Evolutionary conservation across 2,888 invertebrate genomes (phyloP), one percentile per base, ranked within the genome.

Genomic region (Lucinisca nassula): DNA sequence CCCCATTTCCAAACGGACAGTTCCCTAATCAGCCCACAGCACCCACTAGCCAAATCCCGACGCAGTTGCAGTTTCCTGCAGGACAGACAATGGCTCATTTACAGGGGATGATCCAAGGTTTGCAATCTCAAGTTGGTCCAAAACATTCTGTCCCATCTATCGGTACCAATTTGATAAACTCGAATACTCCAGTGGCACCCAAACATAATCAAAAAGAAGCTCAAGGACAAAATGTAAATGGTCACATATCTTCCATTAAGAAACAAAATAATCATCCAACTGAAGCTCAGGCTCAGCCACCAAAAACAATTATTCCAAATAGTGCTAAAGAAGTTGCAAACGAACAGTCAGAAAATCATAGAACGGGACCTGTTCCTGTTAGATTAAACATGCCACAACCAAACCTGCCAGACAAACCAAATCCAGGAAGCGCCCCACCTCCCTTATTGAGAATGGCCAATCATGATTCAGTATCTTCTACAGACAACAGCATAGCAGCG

Each of bases 51-150:
- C 55, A 37, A n/a, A 72, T 35, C 2, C 27, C 72, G n/a, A 32
- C 30, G 30, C 37, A 32, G 4, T 74, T 30, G 24, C 40, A 38
- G n/a, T 74, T 74, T 40, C 45, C 74, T 27, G 27, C 21, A 32
- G 74, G 74, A 45, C 74, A 74, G 17, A 74, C 81, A 2, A 81
- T 85, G 12, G 73, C 76, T 30, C 85, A 85, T 0, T 38, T 78
- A 45, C 81, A 81, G 73, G 58, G 67, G 10, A 55, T 81, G 73
- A 72, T 75, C 51, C 35, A 35, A 67, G 67, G 67, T 35, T n/a
- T 67, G 17, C 67, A 35, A 24, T 35, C 67, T 10, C 8, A 4
- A 35, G 21, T 67, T 8, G 17, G 35, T 6, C 67, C 32, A 35
- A 17, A 1, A 17, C 32, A 32, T 67, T 67, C 67, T 17, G 24